Conservation (phyloP, 2,113 vertebrate species). For the Myanophis thanlyinensis region DNA sequence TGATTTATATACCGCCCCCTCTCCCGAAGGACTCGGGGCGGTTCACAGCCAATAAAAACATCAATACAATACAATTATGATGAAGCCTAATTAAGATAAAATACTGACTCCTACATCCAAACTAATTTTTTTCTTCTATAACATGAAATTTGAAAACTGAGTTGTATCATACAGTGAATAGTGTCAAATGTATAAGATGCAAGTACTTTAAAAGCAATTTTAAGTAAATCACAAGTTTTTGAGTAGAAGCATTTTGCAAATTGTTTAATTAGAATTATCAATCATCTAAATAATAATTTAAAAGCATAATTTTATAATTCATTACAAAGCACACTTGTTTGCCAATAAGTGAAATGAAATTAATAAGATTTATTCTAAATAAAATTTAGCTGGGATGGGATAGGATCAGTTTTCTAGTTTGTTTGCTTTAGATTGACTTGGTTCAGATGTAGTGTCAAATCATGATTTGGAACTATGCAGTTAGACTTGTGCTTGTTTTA, state of each 20-base stretch:
- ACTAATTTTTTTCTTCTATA: neutral
- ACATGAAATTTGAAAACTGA: neutral
- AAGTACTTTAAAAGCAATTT: neutral
- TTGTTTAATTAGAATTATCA: neutral
- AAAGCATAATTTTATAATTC: neutral
- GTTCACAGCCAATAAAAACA: no score
- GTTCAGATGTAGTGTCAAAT: neutral
- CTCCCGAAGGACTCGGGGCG: no score
- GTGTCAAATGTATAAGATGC: neutral
- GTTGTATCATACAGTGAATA: neutral
- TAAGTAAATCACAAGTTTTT: neutral
- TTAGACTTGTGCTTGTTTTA: neutral
- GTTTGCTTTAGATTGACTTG: neutral
- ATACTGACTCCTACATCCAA: neutral
- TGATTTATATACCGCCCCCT: no score
- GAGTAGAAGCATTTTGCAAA: neutral
- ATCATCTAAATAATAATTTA: neutral
- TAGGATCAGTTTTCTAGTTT: neutral
- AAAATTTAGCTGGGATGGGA: neutral
- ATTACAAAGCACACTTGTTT: constrained; percentile 7
- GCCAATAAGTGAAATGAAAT: neutral
- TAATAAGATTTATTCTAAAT: neutral
- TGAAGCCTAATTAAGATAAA: neutral
- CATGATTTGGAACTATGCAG: neutral
- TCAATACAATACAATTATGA: no score